phyloP scores from a whole-genome alignment of 2,888 invertebrate genomes.

The Leptarthrus brevirostris region DNA sequence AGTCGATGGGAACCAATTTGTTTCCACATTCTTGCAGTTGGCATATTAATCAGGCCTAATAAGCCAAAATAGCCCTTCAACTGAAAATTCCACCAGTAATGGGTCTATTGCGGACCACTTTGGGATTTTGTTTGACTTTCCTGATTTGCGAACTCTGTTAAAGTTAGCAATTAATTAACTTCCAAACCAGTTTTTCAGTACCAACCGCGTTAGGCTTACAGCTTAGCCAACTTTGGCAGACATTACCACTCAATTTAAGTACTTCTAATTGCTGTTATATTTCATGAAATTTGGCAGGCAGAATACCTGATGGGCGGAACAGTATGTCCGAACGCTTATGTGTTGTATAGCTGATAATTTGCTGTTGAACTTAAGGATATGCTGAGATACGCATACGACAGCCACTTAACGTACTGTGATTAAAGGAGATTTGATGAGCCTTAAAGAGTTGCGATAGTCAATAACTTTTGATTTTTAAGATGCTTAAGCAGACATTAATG shows the following conservation, averaged over 20 bases:
- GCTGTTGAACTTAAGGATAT: background rate
- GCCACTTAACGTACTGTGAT: background rate
- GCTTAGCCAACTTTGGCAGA: background rate
- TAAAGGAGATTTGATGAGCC: background rate
- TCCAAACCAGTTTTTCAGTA: background rate
- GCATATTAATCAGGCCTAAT: conserved; percentile 12
- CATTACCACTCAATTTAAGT: conserved; percentile 28
- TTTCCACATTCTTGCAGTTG: too few species aligned
- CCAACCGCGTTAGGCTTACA: background rate
- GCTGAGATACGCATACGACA: background rate
- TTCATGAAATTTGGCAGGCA: conserved; percentile 21
- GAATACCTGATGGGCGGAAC: background rate
- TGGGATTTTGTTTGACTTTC: too few species aligned
- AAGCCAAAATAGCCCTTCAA: conserved; percentile 2
- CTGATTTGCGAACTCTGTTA: too few species aligned
- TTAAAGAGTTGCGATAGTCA: background rate
- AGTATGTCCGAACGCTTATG: background rate
- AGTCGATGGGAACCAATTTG: conserved; percentile 35
- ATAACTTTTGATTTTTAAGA: too few species aligned
- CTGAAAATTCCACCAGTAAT: background rate
- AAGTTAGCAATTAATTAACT: background rate
- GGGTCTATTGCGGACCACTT: conserved; percentile 13
- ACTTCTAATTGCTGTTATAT: conserved; percentile 28
- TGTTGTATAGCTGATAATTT: background rate
- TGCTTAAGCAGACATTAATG: too few species aligned